Evolutionary conservation across 2,797 vertebrate genomes (phyloP), one percentile per base, ranked within the genome.

Genomic region (Rachycentron canadum): DNA sequence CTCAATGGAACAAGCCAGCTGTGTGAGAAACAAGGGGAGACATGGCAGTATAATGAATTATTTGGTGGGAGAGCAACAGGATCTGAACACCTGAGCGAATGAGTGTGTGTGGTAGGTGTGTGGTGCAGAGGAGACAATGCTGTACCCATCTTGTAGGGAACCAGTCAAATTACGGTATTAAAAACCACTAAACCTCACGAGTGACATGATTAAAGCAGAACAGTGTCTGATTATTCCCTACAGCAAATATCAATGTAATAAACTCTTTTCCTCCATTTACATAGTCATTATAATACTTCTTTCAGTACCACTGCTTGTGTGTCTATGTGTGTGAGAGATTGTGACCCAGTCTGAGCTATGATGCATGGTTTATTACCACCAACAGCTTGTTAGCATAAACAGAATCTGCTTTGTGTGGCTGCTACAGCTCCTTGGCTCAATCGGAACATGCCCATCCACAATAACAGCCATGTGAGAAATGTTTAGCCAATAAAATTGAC

Each of bases 41-140:
- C 91, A 92, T 88, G 91, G 88, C 89, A 89, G 83, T 30, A 60
- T 81, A 45, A 94, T 95, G 78, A 94, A 94, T 95, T 87, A 94
- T 95, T 94, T 92, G 89, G 81, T 84, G 83, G 85, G 49, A 58
- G 81, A 86, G 93, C 86, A 94, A 94, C 89, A 73, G 45, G 92
- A 95, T 93, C 90, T 81, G 80, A 90, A 89, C 85, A 93, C 88
- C 88, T 87, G 84, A 79, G 78, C 66, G 88, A 82, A 65, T 81
- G 28, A 30, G 85, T 58, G 68, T 47, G 73, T 60, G 71, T 63
- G 43, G 71, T 45, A 28, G 62, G 61, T 69, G 64, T 58, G 57
- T 38, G 69, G 57, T 41, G 19, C 10, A 62, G 26, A 60, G 43
- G 28, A 40, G 73, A 77, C 5, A 14, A 41, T 26, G 49, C 23